Evolutionary conservation across 2,113 vertebrate genomes (phyloP).

Genomic region (Ifrita kowaldi): DNA sequence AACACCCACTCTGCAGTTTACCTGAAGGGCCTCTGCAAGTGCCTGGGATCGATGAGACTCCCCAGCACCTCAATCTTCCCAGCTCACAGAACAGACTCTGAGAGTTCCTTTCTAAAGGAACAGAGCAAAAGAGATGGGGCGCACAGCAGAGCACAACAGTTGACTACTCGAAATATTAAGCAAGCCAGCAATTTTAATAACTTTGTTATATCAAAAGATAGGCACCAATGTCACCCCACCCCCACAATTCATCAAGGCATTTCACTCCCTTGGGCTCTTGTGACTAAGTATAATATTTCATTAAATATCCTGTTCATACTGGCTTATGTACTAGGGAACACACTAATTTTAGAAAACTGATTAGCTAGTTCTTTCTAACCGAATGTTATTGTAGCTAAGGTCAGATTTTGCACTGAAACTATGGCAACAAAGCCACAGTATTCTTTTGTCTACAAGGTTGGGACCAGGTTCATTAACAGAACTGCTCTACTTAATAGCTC

Average conservation of each 20-base stretch:
- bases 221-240: conserved; percentile 34
- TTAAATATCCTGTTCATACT: conserved; percentile 72
- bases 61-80: neutral
- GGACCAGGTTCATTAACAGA: conserved; percentile 60
- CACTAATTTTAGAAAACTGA: conserved; percentile 82
- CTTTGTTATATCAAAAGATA: neutral
- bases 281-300: conserved; percentile 72
- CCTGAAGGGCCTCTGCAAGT: neutral
- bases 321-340: conserved; percentile 71
- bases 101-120: neutral
- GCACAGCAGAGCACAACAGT: neutral
- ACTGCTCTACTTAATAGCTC: conserved; percentile 37
- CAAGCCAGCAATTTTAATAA: conserved; percentile 14
- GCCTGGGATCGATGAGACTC: neutral
- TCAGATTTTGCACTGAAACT: conserved; percentile 79
- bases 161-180: neutral
- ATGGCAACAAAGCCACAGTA: conserved; percentile 76
- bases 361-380: conserved; percentile 76
- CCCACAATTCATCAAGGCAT: conserved; percentile 50
- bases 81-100: neutral
- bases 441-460: conserved; percentile 58
- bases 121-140: neutral
- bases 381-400: conserved; percentile 76
- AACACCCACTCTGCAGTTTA: neutral
- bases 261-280: conserved; percentile 60